A percentile compares a stretch with the other conserved stretches of the same genome.
phyloP scores from a whole-genome alignment of 1,140 invertebrate species.

The Diplogasteroides magnus region DNA sequence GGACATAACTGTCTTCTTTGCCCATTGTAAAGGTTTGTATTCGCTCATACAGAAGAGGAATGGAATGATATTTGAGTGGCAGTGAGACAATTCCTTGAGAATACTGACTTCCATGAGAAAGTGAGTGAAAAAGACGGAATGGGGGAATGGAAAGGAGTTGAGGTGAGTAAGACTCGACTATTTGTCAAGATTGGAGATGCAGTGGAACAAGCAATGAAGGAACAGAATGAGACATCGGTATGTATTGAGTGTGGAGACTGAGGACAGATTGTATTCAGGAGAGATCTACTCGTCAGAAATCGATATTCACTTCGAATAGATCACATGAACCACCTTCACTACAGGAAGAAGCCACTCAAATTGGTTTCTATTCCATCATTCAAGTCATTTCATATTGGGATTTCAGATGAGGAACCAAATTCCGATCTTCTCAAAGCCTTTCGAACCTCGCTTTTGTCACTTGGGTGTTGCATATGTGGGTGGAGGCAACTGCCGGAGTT shows the following conservation, averaged over 20 bases:
- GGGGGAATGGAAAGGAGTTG: too few relatives aligned
- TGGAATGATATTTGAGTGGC: conserved; percentile 27
- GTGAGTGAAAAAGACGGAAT: conserved; percentile 36
- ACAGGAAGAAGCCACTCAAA: neutral
- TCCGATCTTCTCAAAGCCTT: too few relatives aligned
- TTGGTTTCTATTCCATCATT: neutral
- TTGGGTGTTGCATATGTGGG: too few relatives aligned
- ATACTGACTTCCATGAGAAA: conserved; percentile 31
- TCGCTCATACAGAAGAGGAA: neutral
- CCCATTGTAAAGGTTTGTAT: conserved; percentile 35
- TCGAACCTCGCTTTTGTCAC: too few relatives aligned
- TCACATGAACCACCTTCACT: neutral
- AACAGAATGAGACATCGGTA: too few relatives aligned
- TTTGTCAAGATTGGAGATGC: conserved; percentile 34
- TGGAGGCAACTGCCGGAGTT: too few relatives aligned
- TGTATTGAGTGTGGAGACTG: too few relatives aligned
- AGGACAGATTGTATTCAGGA: too few relatives aligned
- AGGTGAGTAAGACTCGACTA: conserved; percentile 33
- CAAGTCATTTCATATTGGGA: too few relatives aligned
- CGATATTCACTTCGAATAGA: neutral
- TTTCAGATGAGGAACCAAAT: too few relatives aligned
- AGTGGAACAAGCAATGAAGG: conserved; percentile 24
- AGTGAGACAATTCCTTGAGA: conserved; percentile 40
- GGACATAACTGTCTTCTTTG: conserved; percentile 36
- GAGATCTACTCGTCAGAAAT: too few relatives aligned